Evolutionary conservation across 1,140 invertebrate genomes (phyloP), one percentile per base, ranked within the genome.

Genomic region (Ceratitis capitata): DNA sequence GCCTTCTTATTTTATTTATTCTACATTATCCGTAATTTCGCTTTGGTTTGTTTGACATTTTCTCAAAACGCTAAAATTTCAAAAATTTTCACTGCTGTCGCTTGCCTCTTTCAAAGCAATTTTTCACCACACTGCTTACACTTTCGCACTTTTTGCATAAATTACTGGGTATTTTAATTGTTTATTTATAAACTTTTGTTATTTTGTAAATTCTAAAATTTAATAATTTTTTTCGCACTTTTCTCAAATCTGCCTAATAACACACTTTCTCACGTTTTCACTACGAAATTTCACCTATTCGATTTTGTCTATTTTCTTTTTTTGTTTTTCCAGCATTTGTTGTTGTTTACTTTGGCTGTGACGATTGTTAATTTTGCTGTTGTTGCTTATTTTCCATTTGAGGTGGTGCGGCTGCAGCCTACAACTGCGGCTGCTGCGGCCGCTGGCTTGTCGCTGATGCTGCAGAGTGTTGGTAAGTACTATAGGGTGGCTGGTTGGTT

Each of bases 401-500:
- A 0, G 6, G 7, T 61, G 35, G 45, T 47, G 49, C 51, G 53
- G 47, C 29, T 83, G 45, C 23, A 49, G 23, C 32, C 19, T 47
- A 74, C 58, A 78, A 39, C 47, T 85, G n/a, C 19, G 35, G 26
- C 61, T 85, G 84, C 58, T 56, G 51, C 47, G 82, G n/a, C 19
- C 35, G 26, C 61, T 85, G 84, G 61, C 29, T 47, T 69, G 64
- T 85, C 61, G 29, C 42, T 83, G 82, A 9, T 83, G 45, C 32
- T 74, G 83, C 56, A 53, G 78, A 45, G 2, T 82, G 42, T 23
- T 56, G 51, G 51, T 56, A 56, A 19, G 14, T 32, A 16, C 19
- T 82, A 82, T 47, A n/a, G 39, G 74, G 74, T 83, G 16, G 82
- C 49, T 83, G 23, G 45, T 83, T 83, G 53, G 83, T 84, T 49